Conservation (phyloP, 1,140 invertebrate species). For the Pseudomyrmex gracilis region DNA sequence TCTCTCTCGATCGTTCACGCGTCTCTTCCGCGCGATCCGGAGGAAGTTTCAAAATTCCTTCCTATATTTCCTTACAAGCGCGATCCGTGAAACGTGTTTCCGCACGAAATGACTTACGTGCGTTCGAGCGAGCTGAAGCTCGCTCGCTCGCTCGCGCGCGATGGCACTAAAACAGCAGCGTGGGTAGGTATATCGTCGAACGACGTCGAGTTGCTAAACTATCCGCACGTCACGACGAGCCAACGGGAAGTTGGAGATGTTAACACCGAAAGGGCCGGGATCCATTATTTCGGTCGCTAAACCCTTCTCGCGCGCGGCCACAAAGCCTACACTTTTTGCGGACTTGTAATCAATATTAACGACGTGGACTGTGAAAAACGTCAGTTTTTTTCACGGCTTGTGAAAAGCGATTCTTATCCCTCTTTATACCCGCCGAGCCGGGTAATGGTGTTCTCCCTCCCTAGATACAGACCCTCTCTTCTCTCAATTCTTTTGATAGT, state of each 20-base stretch:
- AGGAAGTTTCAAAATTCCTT: conserved; percentile 7
- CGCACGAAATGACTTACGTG: conserved; percentile 23
- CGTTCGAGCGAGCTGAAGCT: no score
- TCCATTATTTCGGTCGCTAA: conserved; percentile 48
- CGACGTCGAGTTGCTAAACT: conserved; percentile 53
- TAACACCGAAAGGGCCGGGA: conserved; percentile 44
- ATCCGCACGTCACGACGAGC: conserved; percentile 38
- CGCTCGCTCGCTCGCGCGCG: conserved; percentile 6
- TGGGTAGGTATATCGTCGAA: conserved; percentile 5
- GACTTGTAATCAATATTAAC: conserved; percentile 50
- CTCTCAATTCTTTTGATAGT: conserved; percentile 14
- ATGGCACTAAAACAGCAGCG: neutral
- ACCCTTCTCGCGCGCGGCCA: conserved; percentile 12
- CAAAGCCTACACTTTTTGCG: conserved; percentile 44
- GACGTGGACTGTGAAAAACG: conserved; percentile 29
- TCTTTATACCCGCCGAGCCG: neutral
- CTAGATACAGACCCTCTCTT: conserved; percentile 10
- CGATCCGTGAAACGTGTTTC: neutral
- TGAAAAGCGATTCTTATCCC: conserved; percentile 37
- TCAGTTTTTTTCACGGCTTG: neutral
- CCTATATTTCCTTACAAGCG: neutral
- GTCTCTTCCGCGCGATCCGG: neutral
- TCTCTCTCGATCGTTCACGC: conserved; percentile 27
- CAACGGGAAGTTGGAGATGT: conserved; percentile 29
- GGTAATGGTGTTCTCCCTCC: conserved; percentile 11